Evolutionary conservation across 2,888 invertebrate species (phyloP).

Genomic region (Drosophila peninsularis): DNA sequence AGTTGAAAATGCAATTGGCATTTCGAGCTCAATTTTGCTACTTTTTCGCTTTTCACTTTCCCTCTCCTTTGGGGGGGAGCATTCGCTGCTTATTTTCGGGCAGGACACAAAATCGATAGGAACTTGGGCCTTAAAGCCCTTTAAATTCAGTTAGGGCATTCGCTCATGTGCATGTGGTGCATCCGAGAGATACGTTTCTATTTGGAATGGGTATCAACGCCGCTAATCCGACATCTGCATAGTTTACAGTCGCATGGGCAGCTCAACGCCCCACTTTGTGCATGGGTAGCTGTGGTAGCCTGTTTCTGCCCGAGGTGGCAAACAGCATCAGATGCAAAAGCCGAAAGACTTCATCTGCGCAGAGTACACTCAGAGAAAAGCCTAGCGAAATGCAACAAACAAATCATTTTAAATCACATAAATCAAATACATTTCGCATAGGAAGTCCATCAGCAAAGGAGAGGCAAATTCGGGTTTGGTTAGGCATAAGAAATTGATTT

Average conservation of each 20-base stretch:
- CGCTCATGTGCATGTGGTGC: slow-evolving; percentile 1
- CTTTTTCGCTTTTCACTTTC: slow-evolving; percentile 30
- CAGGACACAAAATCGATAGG: slow-evolving; percentile 40
- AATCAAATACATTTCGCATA: background rate
- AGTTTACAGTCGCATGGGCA: slow-evolving; percentile 37
- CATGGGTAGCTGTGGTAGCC: slow-evolving; percentile 39
- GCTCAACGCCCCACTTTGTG: slow-evolving; percentile 44
- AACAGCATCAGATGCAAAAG: slow-evolving; percentile 27
- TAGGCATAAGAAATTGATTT: background rate
- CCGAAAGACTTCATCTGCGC: slow-evolving; percentile 39
- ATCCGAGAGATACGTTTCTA: slow-evolving; percentile 6
- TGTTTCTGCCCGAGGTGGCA: slow-evolving; percentile 46
- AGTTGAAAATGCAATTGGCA: slow-evolving; percentile 40
- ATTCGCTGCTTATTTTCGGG: slow-evolving; percentile 20
- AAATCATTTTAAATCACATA: no score
- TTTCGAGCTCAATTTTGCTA: slow-evolving; percentile 40
- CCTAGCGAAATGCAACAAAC: no score
- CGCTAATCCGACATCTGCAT: slow-evolving; percentile 45
- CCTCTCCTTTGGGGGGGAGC: slow-evolving; percentile 11
- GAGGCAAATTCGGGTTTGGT: no score
- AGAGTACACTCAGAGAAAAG: slow-evolving; percentile 10
- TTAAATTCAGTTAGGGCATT: slow-evolving; percentile 18
- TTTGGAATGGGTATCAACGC: slow-evolving; percentile 23
- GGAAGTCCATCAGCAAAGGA: no score
- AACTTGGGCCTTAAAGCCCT: slow-evolving; percentile 11